Base-by-base conservation (phyloP, 2,888 invertebrate genomes). In the Lasius fuliginosus region DNA sequence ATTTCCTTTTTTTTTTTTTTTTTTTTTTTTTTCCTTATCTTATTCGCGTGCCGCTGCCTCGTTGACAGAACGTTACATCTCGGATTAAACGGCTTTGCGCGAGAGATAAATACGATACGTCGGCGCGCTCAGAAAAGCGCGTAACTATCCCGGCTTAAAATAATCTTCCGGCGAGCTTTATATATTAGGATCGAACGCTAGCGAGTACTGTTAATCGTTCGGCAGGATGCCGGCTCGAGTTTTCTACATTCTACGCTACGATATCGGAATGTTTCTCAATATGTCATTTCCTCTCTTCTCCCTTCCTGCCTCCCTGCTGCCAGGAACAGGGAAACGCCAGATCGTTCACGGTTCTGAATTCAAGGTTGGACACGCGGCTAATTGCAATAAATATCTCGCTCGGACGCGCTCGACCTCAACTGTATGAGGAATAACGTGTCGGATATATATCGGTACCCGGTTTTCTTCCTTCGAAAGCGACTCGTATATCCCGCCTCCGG, bases 281-380 rank as follows among this genome's bases (percentile, higher is more conserved):
- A 69, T 23, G 79, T 56, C 76, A 36, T 67, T 11, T 42, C 56
- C 8, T n/a, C n/a, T 49, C 1, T 49, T 49, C 49, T n/a, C 53
- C 1, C n/a, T 53, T n/a, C n/a, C 8, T 53, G n/a, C 15, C n/a
- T 49, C 40, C 15, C 42, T 64, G 71, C 58, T 71, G 33, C 60
- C 71, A 27, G 36, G 60, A 73, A 81, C 79, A 18, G 71, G 79
- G 73, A 81, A 81, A 62, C 69, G 68, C 12, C 60, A 40, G 33
- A 79, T 79, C 77, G 77, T 79, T 69, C 79, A 60, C 71, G 79
- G 46, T 53, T 67, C 46, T 81, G 73, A 62, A 73, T 73, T 81
- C 73, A 73, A 81, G 73, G 46, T 56, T 81, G 73, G 79, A 81
- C 71, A 62, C 60, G 76, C 74, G 82, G 76, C 84, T 85, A 85